phyloP scores from a whole-genome alignment of 2,888 invertebrate genomes.

The Morpho deidamia region DNA sequence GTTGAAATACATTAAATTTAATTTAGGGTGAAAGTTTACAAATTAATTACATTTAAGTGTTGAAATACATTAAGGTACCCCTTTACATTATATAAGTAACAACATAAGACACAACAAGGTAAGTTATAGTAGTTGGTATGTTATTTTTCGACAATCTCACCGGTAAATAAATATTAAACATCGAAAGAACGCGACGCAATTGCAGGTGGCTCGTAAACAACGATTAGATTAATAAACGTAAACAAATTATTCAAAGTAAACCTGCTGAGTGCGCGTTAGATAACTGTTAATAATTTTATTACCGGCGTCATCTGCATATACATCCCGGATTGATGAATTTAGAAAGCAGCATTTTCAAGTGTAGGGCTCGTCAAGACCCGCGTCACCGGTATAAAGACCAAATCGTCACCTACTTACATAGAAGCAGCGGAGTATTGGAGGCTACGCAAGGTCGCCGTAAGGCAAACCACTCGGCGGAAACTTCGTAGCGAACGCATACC shows the following conservation, averaged over 20 bases:
- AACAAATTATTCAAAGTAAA: slow-evolving; percentile 23
- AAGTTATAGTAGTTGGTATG: background rate
- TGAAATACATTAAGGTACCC: no score
- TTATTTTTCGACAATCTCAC: slow-evolving; percentile 8
- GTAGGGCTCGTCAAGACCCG: slow-evolving; percentile 44
- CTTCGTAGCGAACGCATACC: slow-evolving; percentile 59
- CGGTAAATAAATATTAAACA: slow-evolving; percentile 13
- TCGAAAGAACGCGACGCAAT: slow-evolving; percentile 14
- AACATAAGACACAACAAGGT: no score
- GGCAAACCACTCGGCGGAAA: slow-evolving; percentile 76
- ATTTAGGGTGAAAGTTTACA: slow-evolving; percentile 9
- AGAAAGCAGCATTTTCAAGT: slow-evolving; percentile 57
- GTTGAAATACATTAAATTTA: no score
- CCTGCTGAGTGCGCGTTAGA: slow-evolving; percentile 21
- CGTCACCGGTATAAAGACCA: slow-evolving; percentile 16
- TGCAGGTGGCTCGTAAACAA: slow-evolving; percentile 20
- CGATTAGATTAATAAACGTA: slow-evolving; percentile 20
- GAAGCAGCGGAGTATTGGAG: slow-evolving; percentile 46
- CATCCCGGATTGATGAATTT: slow-evolving; percentile 36
- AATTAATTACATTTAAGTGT: background rate
- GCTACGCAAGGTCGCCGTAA: slow-evolving; percentile 71
- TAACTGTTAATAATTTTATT: slow-evolving; percentile 25
- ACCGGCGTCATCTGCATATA: slow-evolving; percentile 22
- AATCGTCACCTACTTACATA: slow-evolving; percentile 69
- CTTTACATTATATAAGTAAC: no score